A percentile compares a stretch with the other conserved stretches of the same genome.
Conservation (phyloP, 2,888 invertebrate species). For the Acrocyrtus sp. region DNA sequence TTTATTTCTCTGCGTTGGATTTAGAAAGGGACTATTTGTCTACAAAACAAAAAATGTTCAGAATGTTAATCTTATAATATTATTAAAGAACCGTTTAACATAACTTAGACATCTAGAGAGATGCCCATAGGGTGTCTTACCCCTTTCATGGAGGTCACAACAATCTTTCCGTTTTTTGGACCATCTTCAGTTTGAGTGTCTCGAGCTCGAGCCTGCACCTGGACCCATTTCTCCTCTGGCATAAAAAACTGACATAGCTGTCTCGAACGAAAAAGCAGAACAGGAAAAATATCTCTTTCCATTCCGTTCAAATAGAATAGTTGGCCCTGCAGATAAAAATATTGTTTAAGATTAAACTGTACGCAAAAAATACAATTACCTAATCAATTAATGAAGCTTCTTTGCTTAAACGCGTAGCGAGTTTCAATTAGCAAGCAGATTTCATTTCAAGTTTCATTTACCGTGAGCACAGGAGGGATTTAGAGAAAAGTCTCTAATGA, state of each 20-base stretch:
- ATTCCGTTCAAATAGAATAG: slow-evolving; percentile 38
- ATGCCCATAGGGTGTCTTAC: no score
- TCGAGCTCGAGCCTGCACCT: background rate
- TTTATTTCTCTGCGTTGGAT: slow-evolving; percentile 34
- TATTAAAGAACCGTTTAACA: no score
- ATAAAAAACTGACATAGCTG: slow-evolving; percentile 35
- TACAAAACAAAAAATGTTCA: no score
- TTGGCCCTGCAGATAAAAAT: slow-evolving; percentile 35
- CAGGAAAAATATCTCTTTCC: slow-evolving; percentile 33
- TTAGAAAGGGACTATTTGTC: slow-evolving; percentile 2
- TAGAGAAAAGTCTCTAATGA: slow-evolving; percentile 35
- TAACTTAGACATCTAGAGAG: no score
- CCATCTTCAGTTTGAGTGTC: background rate
- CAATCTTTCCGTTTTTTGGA: background rate
- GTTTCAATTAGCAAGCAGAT: background rate
- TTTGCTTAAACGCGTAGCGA: background rate
- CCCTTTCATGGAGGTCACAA: no score
- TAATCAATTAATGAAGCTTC: no score
- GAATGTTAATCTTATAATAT: no score
- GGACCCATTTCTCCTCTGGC: slow-evolving; percentile 38
- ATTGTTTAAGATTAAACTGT: background rate
- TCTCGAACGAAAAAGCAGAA: slow-evolving; percentile 38
- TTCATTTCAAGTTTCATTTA: slow-evolving; percentile 6
- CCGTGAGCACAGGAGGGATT: slow-evolving; percentile 43
- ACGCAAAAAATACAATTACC: background rate